These are phyloP conservation scores for Spermophilus dauricus DNA, from an alignment of 2,113 vertebrate species.

Conservation along the genomic window DNA sequence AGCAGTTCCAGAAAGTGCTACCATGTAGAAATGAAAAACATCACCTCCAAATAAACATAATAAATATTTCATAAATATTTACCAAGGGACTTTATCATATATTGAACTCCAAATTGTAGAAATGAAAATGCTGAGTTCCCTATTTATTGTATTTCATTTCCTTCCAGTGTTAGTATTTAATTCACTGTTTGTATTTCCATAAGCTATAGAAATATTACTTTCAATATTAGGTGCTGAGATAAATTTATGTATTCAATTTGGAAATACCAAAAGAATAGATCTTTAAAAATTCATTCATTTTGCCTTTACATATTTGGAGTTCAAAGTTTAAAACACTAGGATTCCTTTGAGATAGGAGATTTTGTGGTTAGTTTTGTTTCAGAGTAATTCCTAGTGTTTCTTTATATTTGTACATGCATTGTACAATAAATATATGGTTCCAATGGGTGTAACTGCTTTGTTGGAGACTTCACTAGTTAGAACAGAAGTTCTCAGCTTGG, in stretches of 20 bases:
- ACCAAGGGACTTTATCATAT: slow-evolving; percentile 28
- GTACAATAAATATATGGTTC: not conserved
- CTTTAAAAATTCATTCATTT: slow-evolving; percentile 57
- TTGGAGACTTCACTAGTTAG: not conserved
- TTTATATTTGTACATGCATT: not conserved
- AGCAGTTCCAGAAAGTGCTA: not conserved
- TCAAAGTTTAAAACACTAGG: slow-evolving; percentile 9
- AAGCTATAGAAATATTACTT: slow-evolving; percentile 60
- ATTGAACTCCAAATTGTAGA: slow-evolving; percentile 48
- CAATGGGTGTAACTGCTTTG: not conserved
- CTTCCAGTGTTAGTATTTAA: slow-evolving; percentile 57
- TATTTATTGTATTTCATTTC: slow-evolving; percentile 71
- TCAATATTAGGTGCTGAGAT: not conserved
- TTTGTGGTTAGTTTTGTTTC: slow-evolving; percentile 34
- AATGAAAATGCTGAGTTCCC: slow-evolving; percentile 55
- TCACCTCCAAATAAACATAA: slow-evolving; percentile 45
- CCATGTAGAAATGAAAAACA: slow-evolving; percentile 43
- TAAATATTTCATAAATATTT: slow-evolving; percentile 71
- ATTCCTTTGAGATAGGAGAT: not conserved
- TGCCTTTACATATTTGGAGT: not conserved
- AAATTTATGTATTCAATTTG: slow-evolving; percentile 57
- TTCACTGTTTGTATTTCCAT: slow-evolving; percentile 51
- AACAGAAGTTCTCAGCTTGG: not conserved
- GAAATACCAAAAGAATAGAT: not conserved
- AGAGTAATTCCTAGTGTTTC: not conserved